Conservation (phyloP, 2,888 invertebrate genomes). For the Eilema caniola region DNA sequence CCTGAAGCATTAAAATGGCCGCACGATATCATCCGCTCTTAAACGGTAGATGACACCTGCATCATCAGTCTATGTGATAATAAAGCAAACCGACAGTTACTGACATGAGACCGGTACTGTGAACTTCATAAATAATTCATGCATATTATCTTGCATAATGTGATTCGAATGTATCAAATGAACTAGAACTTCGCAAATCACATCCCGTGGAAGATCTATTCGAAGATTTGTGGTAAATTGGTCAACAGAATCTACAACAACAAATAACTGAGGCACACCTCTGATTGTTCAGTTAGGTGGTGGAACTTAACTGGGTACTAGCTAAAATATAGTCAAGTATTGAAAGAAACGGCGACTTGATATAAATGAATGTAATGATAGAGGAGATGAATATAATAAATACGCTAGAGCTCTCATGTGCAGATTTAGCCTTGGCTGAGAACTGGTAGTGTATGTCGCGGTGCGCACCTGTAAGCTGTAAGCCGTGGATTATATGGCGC, state of each 20-base stretch:
- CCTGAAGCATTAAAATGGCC: background rate
- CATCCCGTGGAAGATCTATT: background rate
- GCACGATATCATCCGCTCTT: background rate
- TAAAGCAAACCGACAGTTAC: no score
- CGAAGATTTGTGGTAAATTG: background rate
- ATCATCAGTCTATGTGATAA: no score
- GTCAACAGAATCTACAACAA: background rate
- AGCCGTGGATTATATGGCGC: background rate
- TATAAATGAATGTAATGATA: background rate
- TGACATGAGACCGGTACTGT: background rate
- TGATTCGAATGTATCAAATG: background rate
- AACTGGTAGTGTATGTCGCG: background rate
- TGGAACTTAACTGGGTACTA: background rate
- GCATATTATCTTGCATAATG: no score
- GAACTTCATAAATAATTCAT: background rate
- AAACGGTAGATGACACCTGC: background rate
- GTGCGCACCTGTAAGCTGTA: background rate
- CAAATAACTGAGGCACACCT: background rate
- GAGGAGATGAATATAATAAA: background rate
- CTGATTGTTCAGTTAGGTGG: no score
- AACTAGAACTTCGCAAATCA: background rate
- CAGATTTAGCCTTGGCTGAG: background rate
- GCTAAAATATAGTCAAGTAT: background rate
- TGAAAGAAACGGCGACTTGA: background rate
- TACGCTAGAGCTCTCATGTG: background rate